Evolutionary conservation across 1,140 invertebrate species (phyloP), one percentile per base, ranked within the genome.

Genomic region (Globodera rostochiensis): DNA sequence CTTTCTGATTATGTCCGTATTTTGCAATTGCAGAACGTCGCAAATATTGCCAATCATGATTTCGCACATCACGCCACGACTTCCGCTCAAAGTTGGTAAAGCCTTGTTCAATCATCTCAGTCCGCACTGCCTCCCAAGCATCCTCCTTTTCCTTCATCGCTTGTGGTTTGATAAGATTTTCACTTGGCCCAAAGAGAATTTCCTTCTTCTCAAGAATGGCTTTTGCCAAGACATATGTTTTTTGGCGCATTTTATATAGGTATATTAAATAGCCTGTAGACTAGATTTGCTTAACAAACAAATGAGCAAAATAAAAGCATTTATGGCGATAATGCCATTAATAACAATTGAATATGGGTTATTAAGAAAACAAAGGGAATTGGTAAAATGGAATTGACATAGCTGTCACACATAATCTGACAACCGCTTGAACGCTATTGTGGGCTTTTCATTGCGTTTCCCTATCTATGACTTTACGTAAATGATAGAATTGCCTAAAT

Each of bases 1-100:
- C 25, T 19, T 80, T 80, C 49, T 80, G 79, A 73, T 80, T 80
- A 70, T 80, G 79, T 50, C 74, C 79, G 69, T 71, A 64, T 71
- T 80, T 80, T 50, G 79, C 67, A 36, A 80, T 70, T 66, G 79
- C 79, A 60, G 66, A 71, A 64, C 79, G 73, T 21, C 79, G 71
- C 21, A 80, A 80, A 49, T 80, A 80, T 64, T 80, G 79, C 79
- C 79, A 80, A 50, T 80, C 79, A n/a, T 80, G 79, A 71, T 80
- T 80, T 36, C 79, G 19, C 45, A 80, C 79, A 74, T 80, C 79
- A 47, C 70, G 64, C 79, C 79, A 80, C 46, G 69, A 73, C 69
- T 80, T 80, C 15, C 71, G 19, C 50, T 80, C 79, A 57, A 80
- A 80, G 57, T 80, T 80, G 25, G 25, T 4, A 71, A 80, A 80